These are phyloP conservation scores for Macropus fuliginosus DNA, from an alignment of 2,797 vertebrate species.

Conservation along the genomic window DNA sequence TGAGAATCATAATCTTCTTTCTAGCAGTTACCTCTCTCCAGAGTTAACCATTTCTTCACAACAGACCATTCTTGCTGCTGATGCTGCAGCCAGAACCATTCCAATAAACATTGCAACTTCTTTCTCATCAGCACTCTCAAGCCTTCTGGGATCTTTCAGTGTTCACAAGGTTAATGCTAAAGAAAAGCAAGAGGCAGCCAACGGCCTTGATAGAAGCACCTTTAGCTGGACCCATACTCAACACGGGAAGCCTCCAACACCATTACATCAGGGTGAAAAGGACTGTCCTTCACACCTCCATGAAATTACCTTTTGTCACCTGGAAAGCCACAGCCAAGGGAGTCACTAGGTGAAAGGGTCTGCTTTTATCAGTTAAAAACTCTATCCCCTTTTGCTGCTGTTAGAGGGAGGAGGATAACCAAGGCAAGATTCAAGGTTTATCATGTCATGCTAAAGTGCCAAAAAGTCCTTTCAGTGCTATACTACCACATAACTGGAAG, in stretches of 20 bases:
- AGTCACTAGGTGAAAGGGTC: not conserved
- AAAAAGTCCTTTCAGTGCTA: not conserved
- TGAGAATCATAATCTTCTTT: not conserved
- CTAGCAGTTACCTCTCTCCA: not conserved
- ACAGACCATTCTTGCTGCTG: not conserved
- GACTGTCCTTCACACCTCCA: not conserved
- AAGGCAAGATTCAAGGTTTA: not conserved
- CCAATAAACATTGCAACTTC: not conserved
- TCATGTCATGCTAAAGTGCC: not conserved
- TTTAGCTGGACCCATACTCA: not conserved
- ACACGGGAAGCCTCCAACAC: not conserved
- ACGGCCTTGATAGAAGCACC: not conserved
- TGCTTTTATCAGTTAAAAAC: not conserved
- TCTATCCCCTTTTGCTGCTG: not conserved
- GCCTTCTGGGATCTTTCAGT: not conserved
- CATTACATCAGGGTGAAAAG: not conserved
- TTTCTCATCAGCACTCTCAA: not conserved
- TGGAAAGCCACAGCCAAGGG: not conserved
- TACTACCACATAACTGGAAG: not conserved
- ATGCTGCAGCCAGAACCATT: not conserved
- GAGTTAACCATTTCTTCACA: not conserved
- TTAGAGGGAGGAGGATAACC: not conserved
- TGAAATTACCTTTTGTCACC: not conserved
- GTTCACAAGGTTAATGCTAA: not conserved
- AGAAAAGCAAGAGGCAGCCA: not conserved